A percentile compares a stretch with the other conserved stretches of the same genome.
Conservation (phyloP, 2,888 invertebrate genomes). For the Ceraclea dissimilis region DNA sequence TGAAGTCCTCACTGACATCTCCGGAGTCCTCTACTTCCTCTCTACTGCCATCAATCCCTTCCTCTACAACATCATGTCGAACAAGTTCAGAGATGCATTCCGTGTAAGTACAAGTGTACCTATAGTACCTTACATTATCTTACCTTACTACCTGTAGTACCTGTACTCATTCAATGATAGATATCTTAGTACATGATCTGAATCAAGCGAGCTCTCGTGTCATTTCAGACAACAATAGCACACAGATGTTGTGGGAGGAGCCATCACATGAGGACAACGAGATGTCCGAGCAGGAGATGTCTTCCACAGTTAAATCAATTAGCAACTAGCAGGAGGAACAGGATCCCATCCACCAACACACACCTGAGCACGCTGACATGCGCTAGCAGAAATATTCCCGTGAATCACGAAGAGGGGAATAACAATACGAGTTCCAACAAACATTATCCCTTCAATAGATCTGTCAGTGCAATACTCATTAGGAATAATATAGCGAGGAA, state of each 20-base stretch:
- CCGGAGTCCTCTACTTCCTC: constrained; percentile 84
- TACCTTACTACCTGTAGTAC: not conserved
- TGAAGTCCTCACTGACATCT: constrained; percentile 68
- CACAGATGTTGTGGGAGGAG: constrained; percentile 34
- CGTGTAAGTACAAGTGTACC: constrained; percentile 52
- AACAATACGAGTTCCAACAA: constrained; percentile 15
- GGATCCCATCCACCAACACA: constrained; percentile 25
- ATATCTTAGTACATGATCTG: too few relatives aligned
- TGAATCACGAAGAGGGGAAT: constrained; percentile 14
- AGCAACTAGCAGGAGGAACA: constrained; percentile 20
- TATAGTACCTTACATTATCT: not conserved
- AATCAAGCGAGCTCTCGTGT: too few relatives aligned
- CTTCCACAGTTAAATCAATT: constrained; percentile 23
- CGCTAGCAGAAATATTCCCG: constrained; percentile 4
- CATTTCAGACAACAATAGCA: constrained; percentile 39
- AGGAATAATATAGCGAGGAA: constrained; percentile 1
- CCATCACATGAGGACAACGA: constrained; percentile 21
- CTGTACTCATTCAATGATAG: too few relatives aligned
- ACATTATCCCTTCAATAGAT: constrained; percentile 7
- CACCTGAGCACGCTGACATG: constrained; percentile 26
- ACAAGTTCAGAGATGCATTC: constrained; percentile 89
- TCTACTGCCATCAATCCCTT: constrained; percentile 92
- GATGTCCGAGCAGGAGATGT: constrained; percentile 26
- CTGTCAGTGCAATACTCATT: constrained; percentile 16
- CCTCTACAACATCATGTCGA: constrained; percentile 93